A percentile compares a stretch with the other conserved stretches of the same genome.
Conservation (phyloP, 2,797 vertebrate genomes). For the Xiphorhynchus erythropygius region DNA sequence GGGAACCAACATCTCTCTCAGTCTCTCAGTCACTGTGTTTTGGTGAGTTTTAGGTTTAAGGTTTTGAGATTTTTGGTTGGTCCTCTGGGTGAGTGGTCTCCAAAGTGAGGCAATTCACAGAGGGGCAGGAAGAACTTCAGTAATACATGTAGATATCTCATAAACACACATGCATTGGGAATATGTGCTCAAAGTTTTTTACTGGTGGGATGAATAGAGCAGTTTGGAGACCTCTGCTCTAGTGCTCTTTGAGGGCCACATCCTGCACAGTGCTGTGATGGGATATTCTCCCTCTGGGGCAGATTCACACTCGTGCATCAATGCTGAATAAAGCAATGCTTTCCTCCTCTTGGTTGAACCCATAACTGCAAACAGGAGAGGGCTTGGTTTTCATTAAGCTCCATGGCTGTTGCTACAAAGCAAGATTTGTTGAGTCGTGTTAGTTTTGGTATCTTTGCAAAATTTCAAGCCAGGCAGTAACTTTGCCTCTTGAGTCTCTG, state of each 20-base stretch:
- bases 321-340: neutral
- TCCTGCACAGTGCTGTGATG: neutral
- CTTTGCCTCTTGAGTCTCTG: neutral
- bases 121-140: neutral
- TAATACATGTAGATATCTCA: neutral
- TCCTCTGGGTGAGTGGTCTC: neutral
- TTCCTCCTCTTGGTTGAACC: neutral
- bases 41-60: neutral
- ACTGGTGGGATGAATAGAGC: neutral
- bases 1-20: neutral
- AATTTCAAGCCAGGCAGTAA: neutral
- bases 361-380: neutral
- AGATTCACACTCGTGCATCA: neutral
- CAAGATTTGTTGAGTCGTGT: neutral
- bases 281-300: neutral
- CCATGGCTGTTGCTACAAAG: neutral
- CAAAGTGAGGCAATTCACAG: neutral
- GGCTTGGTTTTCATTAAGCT: neutral
- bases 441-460: neutral
- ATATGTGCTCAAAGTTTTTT: neutral
- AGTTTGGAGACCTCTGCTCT: neutral
- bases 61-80: neutral
- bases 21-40: neutral
- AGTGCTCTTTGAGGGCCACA: neutral
- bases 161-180: neutral